Base-by-base conservation (phyloP, 2,888 invertebrate species). In the Strigamia transsilvanica region DNA sequence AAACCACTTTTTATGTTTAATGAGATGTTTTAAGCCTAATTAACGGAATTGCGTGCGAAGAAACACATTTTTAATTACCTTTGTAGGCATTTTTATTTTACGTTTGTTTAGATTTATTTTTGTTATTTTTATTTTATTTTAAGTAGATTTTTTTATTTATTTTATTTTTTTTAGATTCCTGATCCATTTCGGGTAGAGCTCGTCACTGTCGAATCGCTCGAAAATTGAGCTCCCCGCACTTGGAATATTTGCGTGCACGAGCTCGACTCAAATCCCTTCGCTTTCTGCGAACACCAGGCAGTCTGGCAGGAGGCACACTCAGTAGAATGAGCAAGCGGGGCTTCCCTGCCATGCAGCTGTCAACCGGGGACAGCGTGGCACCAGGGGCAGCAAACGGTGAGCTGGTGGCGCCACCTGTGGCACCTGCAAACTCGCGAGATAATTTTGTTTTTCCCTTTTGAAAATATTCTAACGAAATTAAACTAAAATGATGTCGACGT, bases 161-260 rank as follows among this genome's bases (percentile, higher is more conserved):
- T 46, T 15, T 46, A n/a, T 46, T n/a, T 46, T 46, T 46, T 46
- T 46, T 46, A 46, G 46, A n/a, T 46, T 46, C 46, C 15, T 46
- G 46, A 46, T 46, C 46, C 46, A 46, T 46, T 46, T 46, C 46
- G 12, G 13, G 46, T 46, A 46, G 46, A 46, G 46, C 46, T 46
- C 46, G 46, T 46, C 46, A 46, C 46, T 46, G 46, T 46, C 46
- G 46, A 46, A 46, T 46, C 46, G 46, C 46, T 46, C 46, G 46
- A 46, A 46, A 46, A 46, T 46, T 46, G 46, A 46, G 46, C 46
- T 46, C 46, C 46, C 46, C 12, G 46, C 46, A 46, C 46, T 46
- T 46, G 46, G 46, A 46, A 46, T 46, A 46, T 46, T 46, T 46
- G 46, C 46, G 46, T 46, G 46, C 46, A 46, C 46, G 46, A n/a